Base-by-base conservation (phyloP, 2,113 vertebrate genomes). In the Blennius ocellaris region DNA sequence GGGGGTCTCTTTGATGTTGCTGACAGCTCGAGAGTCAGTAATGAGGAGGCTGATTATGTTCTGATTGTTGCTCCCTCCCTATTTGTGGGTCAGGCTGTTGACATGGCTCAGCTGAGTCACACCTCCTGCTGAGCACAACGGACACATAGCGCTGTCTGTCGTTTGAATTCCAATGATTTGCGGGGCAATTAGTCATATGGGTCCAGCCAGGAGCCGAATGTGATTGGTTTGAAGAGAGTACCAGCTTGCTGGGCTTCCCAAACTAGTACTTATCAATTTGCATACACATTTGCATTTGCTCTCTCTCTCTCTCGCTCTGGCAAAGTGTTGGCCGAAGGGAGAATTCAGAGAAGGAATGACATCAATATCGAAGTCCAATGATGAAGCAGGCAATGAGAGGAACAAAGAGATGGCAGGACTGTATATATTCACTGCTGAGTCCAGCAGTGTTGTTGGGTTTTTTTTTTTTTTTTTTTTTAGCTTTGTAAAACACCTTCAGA, bases 241-340 rank as follows among this genome's bases (percentile, higher is more conserved):
- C 63, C 70, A 77, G 68, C 82, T 71, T 63, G 45, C 60, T 43
- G 56, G 76, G 47, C 61, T 80, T 65, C 62, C 50, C 38, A 72
- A 83, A 86, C 83, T 83, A 62, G 77, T 57, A 88, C 87, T 86
- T 84, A 85, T 57, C 76, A 76, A 89, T 86, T 86, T 88, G 81
- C 77, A 81, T 82, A 44, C 3, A 60, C 12, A 80, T 89, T 84
- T 88, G 69, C 81, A 86, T 88, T 81, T 49, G 58, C 67, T 61
- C 73, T 66, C 56, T 76, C 60, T 50, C 21, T 30, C 21, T 30
- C 21, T 30, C 21, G 21, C 21, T 30, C 21, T 30, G 21, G 76
- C 66, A 73, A 81, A 76, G 64, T 64, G 70, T 50, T 76, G 75
- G 82, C 83, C 38, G 36, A 30, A 15, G 67, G 80, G 70, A 86